These are phyloP conservation scores for Agapostemon virescens DNA, from an alignment of 2,888 invertebrate genomes.

Conservation along the genomic window DNA sequence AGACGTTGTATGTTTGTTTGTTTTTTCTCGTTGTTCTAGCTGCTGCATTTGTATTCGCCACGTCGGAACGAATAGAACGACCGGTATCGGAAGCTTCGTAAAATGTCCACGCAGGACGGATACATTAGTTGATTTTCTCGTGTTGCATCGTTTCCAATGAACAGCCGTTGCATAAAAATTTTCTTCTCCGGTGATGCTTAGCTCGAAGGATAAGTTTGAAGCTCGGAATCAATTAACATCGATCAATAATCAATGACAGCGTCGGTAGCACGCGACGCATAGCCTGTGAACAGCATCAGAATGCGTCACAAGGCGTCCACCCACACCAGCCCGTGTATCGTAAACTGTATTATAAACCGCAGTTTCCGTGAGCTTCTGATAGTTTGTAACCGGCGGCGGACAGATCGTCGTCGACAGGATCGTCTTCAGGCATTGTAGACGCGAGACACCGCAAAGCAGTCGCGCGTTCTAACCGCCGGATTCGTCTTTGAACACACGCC, in stretches of 20 bases:
- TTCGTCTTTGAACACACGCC: conserved; percentile 45
- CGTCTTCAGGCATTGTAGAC: conserved; percentile 14
- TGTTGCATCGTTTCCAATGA: too few relatives aligned
- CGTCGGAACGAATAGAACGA: too few relatives aligned
- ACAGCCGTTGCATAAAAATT: background rate
- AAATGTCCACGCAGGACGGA: too few relatives aligned
- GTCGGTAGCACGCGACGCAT: background rate
- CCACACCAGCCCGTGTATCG: background rate
- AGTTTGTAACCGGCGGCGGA: conserved; percentile 15
- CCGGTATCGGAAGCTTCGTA: too few relatives aligned
- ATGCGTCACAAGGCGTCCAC: background rate
- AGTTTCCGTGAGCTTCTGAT: conserved; percentile 18
- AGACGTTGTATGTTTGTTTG: too few relatives aligned
- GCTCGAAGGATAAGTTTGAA: background rate
- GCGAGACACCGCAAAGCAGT: conserved; percentile 17
- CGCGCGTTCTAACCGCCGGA: conserved; percentile 13
- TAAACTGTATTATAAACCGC: conserved; percentile 5
- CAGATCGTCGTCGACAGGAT: conserved; percentile 11
- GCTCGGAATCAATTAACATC: background rate
- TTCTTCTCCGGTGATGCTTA: background rate
- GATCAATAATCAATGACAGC: background rate
- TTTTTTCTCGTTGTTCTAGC: too few relatives aligned
- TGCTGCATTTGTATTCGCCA: too few relatives aligned
- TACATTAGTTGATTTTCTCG: too few relatives aligned
- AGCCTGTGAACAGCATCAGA: background rate